Evolutionary conservation across 2,888 invertebrate species (phyloP).

Genomic region (Melanotus villosus): DNA sequence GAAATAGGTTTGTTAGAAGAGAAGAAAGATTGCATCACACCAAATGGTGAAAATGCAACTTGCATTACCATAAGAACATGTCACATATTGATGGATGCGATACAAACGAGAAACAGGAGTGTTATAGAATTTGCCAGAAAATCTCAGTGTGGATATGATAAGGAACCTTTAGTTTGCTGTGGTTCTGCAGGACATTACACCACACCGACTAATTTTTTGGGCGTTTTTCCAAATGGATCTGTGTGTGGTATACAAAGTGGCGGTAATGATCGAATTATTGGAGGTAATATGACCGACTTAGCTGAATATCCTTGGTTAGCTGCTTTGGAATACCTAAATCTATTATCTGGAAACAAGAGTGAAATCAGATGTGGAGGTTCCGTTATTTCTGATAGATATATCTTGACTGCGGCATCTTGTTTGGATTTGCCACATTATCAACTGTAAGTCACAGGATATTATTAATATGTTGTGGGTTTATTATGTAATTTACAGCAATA

Average conservation of each 20-base stretch:
- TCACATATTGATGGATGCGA: constrained; percentile 61
- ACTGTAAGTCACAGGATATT: neutral
- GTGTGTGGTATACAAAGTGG: constrained; percentile 22
- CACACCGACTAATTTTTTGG: neutral
- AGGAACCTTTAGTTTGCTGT: constrained; percentile 69
- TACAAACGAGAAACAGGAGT: constrained; percentile 52
- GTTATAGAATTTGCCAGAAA: constrained; percentile 61
- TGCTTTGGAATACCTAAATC: constrained; percentile 64
- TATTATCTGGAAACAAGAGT: constrained; percentile 18
- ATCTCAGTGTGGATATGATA: constrained; percentile 70
- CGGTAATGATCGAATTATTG: constrained; percentile 29
- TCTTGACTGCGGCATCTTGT: constrained; percentile 68
- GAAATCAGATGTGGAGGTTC: constrained; percentile 64
- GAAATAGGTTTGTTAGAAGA: no score
- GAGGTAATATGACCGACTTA: constrained; percentile 56
- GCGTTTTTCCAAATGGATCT: neutral
- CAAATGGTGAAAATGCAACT: constrained; percentile 63
- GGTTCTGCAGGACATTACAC: constrained; percentile 34
- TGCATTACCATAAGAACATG: constrained; percentile 69
- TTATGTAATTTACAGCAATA: constrained; percentile 53
- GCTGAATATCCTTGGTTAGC: constrained; percentile 68
- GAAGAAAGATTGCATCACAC: no score
- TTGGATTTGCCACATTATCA: neutral
- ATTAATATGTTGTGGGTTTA: neutral
- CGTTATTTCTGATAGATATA: constrained; percentile 67